A percentile compares a stretch with the other conserved stretches of the same genome.
Conservation (phyloP, 2,888 invertebrate genomes). For the Drosophila melanosoma region DNA sequence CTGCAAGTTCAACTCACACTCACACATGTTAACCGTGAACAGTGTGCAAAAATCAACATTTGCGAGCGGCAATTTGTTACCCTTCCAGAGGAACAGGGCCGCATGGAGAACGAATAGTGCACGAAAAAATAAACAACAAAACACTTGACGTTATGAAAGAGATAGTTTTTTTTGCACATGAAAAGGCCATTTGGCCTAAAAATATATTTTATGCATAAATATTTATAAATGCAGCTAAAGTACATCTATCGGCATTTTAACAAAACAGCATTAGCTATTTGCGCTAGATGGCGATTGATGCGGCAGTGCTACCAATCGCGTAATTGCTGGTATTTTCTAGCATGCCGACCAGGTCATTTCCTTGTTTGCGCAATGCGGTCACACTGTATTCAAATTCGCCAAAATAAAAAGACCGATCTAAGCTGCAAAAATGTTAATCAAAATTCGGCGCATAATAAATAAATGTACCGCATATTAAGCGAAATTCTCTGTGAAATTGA, state of each 20-base stretch:
- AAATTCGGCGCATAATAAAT: constrained; percentile 50
- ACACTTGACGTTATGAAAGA: background rate
- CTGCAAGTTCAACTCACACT: constrained; percentile 60
- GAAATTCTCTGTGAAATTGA: constrained; percentile 53
- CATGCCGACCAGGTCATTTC: constrained; percentile 3
- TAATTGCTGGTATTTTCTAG: constrained; percentile 41
- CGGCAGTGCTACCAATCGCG: constrained; percentile 21
- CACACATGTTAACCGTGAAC: constrained; percentile 4
- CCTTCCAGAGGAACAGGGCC: constrained; percentile 94
- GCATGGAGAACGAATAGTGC: constrained; percentile 96
- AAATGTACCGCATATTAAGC: constrained; percentile 26
- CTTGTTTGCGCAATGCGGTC: background rate
- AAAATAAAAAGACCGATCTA: constrained; percentile 42
- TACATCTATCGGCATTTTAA: background rate
- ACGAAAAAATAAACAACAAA: constrained; percentile 77
- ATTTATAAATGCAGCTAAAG: background rate
- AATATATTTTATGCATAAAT: background rate
- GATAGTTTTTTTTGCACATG: background rate
- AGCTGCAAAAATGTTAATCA: constrained; percentile 38
- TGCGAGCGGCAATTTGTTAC: constrained; percentile 23
- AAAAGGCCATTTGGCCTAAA: background rate
- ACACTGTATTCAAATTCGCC: constrained; percentile 47
- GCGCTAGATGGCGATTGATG: constrained; percentile 30
- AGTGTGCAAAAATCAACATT: constrained; percentile 20
- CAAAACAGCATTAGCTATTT: background rate